Base-by-base conservation (phyloP, 2,888 invertebrate species). In the Himalopsyche kuldschensis region DNA sequence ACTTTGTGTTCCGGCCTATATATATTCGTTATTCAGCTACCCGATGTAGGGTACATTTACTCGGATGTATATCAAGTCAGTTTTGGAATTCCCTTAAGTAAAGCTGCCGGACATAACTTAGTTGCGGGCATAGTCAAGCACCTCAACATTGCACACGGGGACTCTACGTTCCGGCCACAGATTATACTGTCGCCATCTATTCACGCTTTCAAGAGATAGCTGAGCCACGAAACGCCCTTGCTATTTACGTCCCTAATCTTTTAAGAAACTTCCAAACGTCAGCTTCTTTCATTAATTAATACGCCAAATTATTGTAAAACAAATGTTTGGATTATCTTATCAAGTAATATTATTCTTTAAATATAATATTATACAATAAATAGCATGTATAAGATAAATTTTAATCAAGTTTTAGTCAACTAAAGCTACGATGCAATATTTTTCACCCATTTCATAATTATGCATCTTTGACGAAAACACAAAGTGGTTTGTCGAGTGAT, bases 81-180 rank as follows among this genome's bases (percentile, higher is more conserved):
- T 79, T 32, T 79, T 48, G 84, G 84, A 82, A 80, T 82, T 82
- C 84, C 82, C 84, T 80, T 80, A 82, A 82, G 84, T 82, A 82
- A 84, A 80, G 82, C 75, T 55, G 75, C 84, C 84, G 84, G 86
- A 86, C 86, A 86, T 86, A 86, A 86, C 84, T 86, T 84, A 85
- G 82, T 63, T 82, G 84, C 75, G 84, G 48, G 78, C n/a, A 55
- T 79, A 75, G 80, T 79, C 46, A 75, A 48, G 63, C 48, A 78
- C 76, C 80, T 75, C 76, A 79, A 82, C 84, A 75, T 82, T 77
- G 69, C 75, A 79, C 63, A 76, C 75, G 80, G 78, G 30, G 55
- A 80, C 24, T 35, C 24, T 63, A 41, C 55, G 78, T 41, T 77
- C 55, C 46, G 46, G 76, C 82, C 85, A 48, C 85, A 85, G 85